A percentile compares a stretch with the other conserved stretches of the same genome.
These are phyloP conservation scores for Tridacna crocea DNA, from an alignment of 2,888 invertebrate species.

Conservation along the genomic window DNA sequence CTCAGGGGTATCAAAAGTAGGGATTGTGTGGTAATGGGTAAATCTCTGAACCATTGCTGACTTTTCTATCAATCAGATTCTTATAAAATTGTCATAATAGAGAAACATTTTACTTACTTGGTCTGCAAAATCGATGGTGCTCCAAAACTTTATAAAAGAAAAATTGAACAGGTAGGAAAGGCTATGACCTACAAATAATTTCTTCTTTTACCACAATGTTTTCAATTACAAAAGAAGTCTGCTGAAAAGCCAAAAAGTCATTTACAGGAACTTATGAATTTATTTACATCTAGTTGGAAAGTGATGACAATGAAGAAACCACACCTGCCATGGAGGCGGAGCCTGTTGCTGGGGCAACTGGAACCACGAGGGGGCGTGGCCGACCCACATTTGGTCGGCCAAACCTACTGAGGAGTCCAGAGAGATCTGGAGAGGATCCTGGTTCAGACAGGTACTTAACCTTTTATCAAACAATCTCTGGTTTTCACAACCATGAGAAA, in stretches of 20 bases:
- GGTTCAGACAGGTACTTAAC: constrained; percentile 10
- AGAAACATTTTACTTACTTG: too few species aligned
- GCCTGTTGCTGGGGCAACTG: constrained; percentile 19
- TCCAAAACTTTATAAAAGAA: too few species aligned
- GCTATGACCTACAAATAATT: neutral
- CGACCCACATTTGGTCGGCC: neutral
- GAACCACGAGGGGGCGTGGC: constrained; percentile 3
- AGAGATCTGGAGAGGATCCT: constrained; percentile 32
- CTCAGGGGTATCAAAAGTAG: too few species aligned
- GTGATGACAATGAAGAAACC: constrained; percentile 41
- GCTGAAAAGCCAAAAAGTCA: neutral
- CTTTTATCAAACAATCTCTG: neutral
- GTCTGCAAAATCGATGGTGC: too few species aligned
- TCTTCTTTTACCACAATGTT: neutral
- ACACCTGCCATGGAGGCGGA: constrained; percentile 53
- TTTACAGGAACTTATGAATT: too few species aligned
- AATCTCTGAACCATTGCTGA: too few species aligned
- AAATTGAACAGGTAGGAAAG: too few species aligned
- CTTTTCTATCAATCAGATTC: too few species aligned
- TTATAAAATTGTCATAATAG: too few species aligned
- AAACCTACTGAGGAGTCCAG: neutral
- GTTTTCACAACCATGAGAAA: too few species aligned
- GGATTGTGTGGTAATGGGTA: too few species aligned
- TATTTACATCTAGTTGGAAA: constrained; percentile 21
- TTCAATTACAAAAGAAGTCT: neutral